Percentiles rank a stretch among this genome's conserved stretches.
Evolutionary conservation across 2,888 invertebrate species (phyloP).

Genomic region (Carpatolechia fugitivella): DNA sequence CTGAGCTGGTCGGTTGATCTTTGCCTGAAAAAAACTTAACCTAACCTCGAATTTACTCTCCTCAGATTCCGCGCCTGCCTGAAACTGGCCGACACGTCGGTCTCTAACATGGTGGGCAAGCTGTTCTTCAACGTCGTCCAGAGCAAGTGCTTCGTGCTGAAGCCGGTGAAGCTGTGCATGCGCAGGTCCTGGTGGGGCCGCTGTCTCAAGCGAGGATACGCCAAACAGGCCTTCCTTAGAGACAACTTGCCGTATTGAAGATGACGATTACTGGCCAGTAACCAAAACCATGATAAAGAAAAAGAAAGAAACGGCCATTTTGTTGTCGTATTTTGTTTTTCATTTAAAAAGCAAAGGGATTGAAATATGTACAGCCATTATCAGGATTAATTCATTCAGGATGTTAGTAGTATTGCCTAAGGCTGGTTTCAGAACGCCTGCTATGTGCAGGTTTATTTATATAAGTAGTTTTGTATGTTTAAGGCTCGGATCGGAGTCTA

Average conservation of each 20-base stretch:
- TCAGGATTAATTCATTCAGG: too few species aligned
- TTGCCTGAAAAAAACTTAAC: too few species aligned
- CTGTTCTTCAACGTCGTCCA: constrained; percentile 98
- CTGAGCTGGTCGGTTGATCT: too few species aligned
- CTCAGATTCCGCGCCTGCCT: constrained; percentile 94
- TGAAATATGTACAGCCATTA: too few species aligned
- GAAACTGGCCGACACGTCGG: constrained; percentile 90
- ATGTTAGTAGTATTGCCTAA: too few species aligned
- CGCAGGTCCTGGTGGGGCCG: constrained; percentile 90
- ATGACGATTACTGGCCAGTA: background rate
- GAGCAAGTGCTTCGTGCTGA: constrained; percentile 94
- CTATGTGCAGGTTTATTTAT: too few species aligned
- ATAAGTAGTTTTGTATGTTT: too few species aligned
- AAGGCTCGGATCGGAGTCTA: too few species aligned
- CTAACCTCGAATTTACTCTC: too few species aligned
- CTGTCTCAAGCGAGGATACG: constrained; percentile 83
- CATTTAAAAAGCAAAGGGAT: too few species aligned
- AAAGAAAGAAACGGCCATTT: too few species aligned
- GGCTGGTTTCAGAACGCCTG: too few species aligned
- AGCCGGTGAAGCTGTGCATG: constrained; percentile 87
- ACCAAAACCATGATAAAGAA: background rate
- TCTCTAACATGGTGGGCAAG: constrained; percentile 94
- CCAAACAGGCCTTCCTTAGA: constrained; percentile 85
- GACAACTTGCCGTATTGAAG: constrained; percentile 84
- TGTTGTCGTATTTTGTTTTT: background rate